These are phyloP conservation scores for Ammospiza caudacuta DNA, from an alignment of 2,113 vertebrate species.

Conservation along the genomic window DNA sequence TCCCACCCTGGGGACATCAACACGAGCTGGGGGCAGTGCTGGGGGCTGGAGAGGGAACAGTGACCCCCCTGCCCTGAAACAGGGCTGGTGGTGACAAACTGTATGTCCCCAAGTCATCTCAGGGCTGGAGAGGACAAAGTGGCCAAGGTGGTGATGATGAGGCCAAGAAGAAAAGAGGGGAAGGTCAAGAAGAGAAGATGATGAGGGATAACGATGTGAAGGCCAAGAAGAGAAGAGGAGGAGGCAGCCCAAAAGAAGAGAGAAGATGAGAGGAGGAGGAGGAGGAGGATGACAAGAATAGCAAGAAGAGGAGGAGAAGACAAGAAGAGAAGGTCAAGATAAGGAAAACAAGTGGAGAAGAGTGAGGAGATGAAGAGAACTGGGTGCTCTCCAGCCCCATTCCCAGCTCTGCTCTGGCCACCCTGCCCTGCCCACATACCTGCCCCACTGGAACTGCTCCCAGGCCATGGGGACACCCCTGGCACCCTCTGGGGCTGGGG, in stretches of 20 bases:
- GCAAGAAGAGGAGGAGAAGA: not conserved
- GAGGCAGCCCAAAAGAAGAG: not conserved
- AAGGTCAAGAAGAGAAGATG: not conserved
- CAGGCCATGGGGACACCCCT: rapidly evolving
- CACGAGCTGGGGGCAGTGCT: rapidly evolving
- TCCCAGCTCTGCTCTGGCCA: not conserved
- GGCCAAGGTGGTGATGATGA: not conserved
- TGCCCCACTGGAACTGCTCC: not conserved
- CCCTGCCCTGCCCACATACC: rapidly evolving
- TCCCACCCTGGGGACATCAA: not conserved
- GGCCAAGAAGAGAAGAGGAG: not conserved
- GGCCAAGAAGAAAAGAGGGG: not conserved
- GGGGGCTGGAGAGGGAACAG: not conserved
- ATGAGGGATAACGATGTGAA: not conserved
- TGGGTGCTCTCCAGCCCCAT: not conserved
- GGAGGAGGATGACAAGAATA: not conserved
- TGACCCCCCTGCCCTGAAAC: not conserved
- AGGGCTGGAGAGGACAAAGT: not conserved
- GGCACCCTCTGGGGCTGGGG: not conserved
- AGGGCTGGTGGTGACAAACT: not conserved
- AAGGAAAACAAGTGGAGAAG: not conserved
- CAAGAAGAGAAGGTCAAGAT: not conserved
- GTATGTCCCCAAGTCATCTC: not conserved
- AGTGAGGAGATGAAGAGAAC: not conserved
- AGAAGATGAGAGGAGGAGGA: too few relatives aligned